phyloP scores from a whole-genome alignment of 2,797 vertebrate species.

The Melanogrammus aeglefinus region DNA sequence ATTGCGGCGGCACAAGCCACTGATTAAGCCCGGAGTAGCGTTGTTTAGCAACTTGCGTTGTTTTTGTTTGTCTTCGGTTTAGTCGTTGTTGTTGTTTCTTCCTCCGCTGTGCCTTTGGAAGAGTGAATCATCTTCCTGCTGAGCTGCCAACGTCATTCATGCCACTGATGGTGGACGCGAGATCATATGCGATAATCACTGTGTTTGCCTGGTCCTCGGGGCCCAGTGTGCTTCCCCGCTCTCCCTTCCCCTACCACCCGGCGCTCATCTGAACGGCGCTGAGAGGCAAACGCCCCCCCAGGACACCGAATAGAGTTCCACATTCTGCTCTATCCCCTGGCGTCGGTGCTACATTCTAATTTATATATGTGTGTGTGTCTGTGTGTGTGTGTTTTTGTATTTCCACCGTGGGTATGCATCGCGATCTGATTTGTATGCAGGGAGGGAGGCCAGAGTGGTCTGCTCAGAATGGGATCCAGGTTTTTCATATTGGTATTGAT shows the following conservation, averaged over 20 bases:
- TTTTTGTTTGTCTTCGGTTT: constrained; percentile 14
- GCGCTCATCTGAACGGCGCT: constrained; percentile 57
- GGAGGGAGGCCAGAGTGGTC: constrained; percentile 64
- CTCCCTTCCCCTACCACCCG: constrained; percentile 26
- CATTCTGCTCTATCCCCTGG: constrained; percentile 48
- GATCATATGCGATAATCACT: constrained; percentile 51
- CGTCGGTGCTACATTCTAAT: constrained; percentile 57
- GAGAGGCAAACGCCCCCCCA: constrained; percentile 44
- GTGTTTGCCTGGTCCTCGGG: constrained; percentile 55
- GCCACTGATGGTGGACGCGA: constrained; percentile 35
- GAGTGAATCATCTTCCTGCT: not conserved
- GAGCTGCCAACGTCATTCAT: constrained; percentile 30
- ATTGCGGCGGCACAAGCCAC: constrained; percentile 33
- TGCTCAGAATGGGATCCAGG: constrained; percentile 74
- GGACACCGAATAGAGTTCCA: constrained; percentile 61
- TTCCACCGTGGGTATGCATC: constrained; percentile 51
- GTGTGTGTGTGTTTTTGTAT: not conserved
- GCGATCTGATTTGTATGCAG: constrained; percentile 74
- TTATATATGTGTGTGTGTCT: too few species aligned
- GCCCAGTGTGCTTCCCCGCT: constrained; percentile 40
- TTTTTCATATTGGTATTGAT: constrained; percentile 82
- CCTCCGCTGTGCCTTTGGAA: not conserved
- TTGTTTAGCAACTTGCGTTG: constrained; percentile 16
- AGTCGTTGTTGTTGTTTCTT: constrained; percentile 28
- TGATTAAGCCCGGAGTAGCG: constrained; percentile 49